A percentile compares a stretch with the other conserved stretches of the same genome.
These are phyloP conservation scores for Xiphydria camelus DNA, from an alignment of 2,888 invertebrate species.

Conservation along the genomic window DNA sequence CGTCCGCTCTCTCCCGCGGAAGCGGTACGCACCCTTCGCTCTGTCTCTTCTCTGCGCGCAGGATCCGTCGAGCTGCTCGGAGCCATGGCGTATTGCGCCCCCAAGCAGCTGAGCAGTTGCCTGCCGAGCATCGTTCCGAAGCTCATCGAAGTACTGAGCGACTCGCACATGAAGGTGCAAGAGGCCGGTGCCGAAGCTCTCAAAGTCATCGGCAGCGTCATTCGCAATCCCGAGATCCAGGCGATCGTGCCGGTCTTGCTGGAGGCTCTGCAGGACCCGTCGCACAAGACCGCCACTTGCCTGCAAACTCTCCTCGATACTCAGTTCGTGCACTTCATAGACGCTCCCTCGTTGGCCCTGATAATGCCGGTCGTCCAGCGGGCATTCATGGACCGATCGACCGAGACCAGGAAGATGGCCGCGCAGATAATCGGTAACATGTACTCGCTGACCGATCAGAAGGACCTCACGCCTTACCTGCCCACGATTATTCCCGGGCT, in stretches of 20 bases:
- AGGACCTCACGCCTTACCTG: constrained; percentile 94
- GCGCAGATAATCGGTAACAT: constrained; percentile 99
- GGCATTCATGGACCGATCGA: constrained; percentile 96
- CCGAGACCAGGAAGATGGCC: constrained; percentile 98
- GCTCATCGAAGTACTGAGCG: constrained; percentile 93
- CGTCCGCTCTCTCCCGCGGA: too few species aligned
- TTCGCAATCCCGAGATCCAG: constrained; percentile 97
- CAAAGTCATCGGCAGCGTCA: constrained; percentile 95
- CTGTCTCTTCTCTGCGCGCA: constrained; percentile 40
- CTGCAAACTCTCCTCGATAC: constrained; percentile 93
- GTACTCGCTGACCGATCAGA: constrained; percentile 98
- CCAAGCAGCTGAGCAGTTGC: constrained; percentile 97
- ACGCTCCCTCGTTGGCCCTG: constrained; percentile 95
- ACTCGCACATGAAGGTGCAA: constrained; percentile 96
- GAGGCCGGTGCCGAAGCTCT: constrained; percentile 96
- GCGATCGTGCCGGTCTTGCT: constrained; percentile 86
- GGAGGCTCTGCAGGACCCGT: constrained; percentile 93
- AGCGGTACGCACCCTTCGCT: background rate
- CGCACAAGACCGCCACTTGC: constrained; percentile 89
- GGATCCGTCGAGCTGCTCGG: constrained; percentile 94
- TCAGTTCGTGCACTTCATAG: constrained; percentile 98
- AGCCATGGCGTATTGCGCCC: constrained; percentile 99
- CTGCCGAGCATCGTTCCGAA: constrained; percentile 98
- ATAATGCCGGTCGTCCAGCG: constrained; percentile 99
- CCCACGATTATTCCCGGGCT: constrained; percentile 95